Evolutionary conservation across 2,888 invertebrate genomes (phyloP), one percentile per base, ranked within the genome.

Genomic region (Coelopa pilipes): DNA sequence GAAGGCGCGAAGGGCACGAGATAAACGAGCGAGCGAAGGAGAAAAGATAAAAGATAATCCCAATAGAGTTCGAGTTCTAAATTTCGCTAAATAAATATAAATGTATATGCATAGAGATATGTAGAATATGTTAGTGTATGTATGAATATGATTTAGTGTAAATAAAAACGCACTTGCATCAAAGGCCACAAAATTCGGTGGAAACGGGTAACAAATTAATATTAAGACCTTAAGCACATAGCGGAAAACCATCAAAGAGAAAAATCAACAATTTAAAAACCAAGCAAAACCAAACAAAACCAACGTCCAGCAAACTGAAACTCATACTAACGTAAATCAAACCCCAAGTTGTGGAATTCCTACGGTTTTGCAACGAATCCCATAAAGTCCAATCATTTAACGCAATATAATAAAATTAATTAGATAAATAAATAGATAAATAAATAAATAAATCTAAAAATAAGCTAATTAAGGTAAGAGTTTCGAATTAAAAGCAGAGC

Each of bases 171-270:
- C 59, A 46, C 57, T 57, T 24, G 19, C 15, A 66, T 49, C 66
- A 49, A 24, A 69, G 59, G 59, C 57, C 57, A 69, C 57, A 59
- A 19, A 59, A 17, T 59, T 69, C 57, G 59, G 59, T 69, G 57
- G 17, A 69, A 69, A 69, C 57, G 57, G 59, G 59, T 57, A 69
- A 68, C 11, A 65, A 65, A 62, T 24, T 46, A 11, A 17, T 47
- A 11, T 10, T 17, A 47, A 65, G 19, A 19, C 17, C 12, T 11
- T 49, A 17, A 65, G 17, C 17, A 65, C n/a, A 47, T 19, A 47
- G 17, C 1, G 24, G 7, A 65, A 49, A 65, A 65, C 0, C n/a
- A 17, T 3, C 53, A 53, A 53, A 53, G 53, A n/a, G 53, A 53
- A 5, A 53, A 60, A 24, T 21, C 34, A 9, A 17, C 34, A 62